These are phyloP conservation scores for Diplodus sargus DNA, from an alignment of 2,797 vertebrate genomes.

Conservation along the genomic window DNA sequence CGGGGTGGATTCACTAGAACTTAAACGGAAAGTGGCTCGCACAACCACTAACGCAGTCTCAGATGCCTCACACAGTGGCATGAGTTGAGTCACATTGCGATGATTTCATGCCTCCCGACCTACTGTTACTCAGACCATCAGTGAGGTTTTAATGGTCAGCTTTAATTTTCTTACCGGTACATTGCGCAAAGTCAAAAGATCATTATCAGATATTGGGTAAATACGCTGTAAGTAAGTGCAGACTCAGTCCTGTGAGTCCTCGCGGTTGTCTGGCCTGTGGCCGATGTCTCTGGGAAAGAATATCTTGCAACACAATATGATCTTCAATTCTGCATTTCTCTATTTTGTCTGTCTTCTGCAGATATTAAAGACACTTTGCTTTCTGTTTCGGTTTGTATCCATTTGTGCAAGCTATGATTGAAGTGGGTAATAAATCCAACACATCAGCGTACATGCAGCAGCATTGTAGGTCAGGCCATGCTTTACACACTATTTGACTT, in stretches of 20 bases:
- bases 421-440: constrained; percentile 42
- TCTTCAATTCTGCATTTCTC: constrained; percentile 50
- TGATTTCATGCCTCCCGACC: constrained; percentile 45
- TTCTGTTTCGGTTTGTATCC: constrained; percentile 63
- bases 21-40: background rate
- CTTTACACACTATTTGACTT: background rate
- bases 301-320: constrained; percentile 75
- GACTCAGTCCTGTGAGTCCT: constrained; percentile 51
- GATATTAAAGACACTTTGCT: constrained; percentile 34
- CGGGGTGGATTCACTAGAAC: constrained; percentile 19
- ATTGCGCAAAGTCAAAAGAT: constrained; percentile 66
- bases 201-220: constrained; percentile 66
- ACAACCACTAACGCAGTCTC: constrained; percentile 8
- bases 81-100: constrained; percentile 36
- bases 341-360: constrained; percentile 9
- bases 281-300: constrained; percentile 63
- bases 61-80: constrained; percentile 43
- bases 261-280: constrained; percentile 68
- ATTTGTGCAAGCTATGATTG: constrained; percentile 33
- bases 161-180: constrained; percentile 56
- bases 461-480: background rate
- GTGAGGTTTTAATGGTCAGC: constrained; percentile 65
- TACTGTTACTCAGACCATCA: constrained; percentile 52
- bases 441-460: constrained; percentile 1
- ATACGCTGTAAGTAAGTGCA: constrained; percentile 45